Evolutionary conservation across 64 coral and sea anemone genomes (phyloP).

Genomic region (Montipora cactus): DNA sequence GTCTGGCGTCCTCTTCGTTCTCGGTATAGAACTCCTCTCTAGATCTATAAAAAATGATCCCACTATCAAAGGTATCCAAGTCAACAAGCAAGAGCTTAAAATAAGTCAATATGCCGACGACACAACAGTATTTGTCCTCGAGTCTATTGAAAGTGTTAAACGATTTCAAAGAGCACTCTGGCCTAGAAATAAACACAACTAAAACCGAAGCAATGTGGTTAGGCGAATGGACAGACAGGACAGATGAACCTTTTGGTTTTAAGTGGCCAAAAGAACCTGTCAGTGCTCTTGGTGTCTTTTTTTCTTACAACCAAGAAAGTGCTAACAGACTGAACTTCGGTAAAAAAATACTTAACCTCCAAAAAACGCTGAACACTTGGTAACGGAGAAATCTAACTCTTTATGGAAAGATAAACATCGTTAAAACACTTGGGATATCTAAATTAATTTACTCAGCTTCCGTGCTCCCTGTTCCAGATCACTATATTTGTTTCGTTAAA

Average conservation of each 20-base stretch:
- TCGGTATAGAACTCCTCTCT: background rate
- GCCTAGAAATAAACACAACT: background rate
- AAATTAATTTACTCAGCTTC: too few relatives aligned
- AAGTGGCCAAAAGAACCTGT: background rate
- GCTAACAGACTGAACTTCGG: too few relatives aligned
- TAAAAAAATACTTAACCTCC: too few relatives aligned
- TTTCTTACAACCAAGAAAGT: too few relatives aligned
- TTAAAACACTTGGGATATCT: too few relatives aligned
- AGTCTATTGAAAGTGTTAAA: background rate
- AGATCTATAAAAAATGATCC: background rate
- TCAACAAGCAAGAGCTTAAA: slow-evolving; percentile 2
- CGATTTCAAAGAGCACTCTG: background rate
- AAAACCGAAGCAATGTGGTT: slow-evolving; percentile 23
- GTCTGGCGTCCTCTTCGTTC: too few relatives aligned
- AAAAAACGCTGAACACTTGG: too few relatives aligned
- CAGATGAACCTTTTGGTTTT: background rate
- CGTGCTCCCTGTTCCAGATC: too few relatives aligned
- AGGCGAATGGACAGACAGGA: background rate
- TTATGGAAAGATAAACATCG: too few relatives aligned
- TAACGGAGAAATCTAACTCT: too few relatives aligned
- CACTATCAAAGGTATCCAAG: slow-evolving; percentile 11
- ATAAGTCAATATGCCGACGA: slow-evolving; percentile 23
- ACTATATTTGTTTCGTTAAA: too few relatives aligned
- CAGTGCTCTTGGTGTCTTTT: too few relatives aligned
- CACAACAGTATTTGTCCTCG: slow-evolving; percentile 1